phyloP scores from a whole-genome alignment of 2,797 vertebrate species.

The Nyctalus aviator region DNA sequence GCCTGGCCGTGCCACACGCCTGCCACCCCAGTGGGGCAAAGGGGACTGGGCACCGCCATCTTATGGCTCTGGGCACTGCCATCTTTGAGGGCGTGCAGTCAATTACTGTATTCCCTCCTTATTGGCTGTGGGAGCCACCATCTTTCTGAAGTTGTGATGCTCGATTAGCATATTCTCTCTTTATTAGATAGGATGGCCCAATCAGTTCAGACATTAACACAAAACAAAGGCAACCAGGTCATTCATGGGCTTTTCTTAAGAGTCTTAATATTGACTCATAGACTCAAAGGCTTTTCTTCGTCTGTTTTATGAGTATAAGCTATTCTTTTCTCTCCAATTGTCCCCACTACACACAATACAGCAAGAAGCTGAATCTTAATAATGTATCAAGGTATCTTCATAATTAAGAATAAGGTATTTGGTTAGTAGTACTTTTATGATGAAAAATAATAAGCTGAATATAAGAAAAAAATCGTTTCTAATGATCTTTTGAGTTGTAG shows the following conservation, averaged over 20 bases:
- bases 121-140: too few species aligned
- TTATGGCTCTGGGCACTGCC: too few species aligned
- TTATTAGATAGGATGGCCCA: neutral
- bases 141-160: too few species aligned
- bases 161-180: too few species aligned
- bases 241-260: neutral
- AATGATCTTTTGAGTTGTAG: slow-evolving; percentile 51
- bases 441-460: slow-evolving; percentile 63
- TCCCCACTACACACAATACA: slow-evolving; percentile 72
- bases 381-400: slow-evolving; percentile 51
- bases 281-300: slow-evolving; percentile 45
- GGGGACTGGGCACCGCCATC: too few species aligned
- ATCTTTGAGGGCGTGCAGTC: too few species aligned
- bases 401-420: slow-evolving; percentile 52
- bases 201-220: neutral
- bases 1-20: too few species aligned
- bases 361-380: slow-evolving; percentile 58
- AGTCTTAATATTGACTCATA: slow-evolving; percentile 14
- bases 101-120: too few species aligned
- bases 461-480: slow-evolving; percentile 69
- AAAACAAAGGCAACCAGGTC: slow-evolving; percentile 8
- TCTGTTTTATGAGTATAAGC: slow-evolving; percentile 55
- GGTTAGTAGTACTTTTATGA: slow-evolving; percentile 35
- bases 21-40: too few species aligned
- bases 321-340: slow-evolving; percentile 73